A percentile compares a stretch with the other conserved stretches of the same genome.
These are phyloP conservation scores for Nomada ruficornis DNA, from an alignment of 2,888 invertebrate species.

Conservation along the genomic window DNA sequence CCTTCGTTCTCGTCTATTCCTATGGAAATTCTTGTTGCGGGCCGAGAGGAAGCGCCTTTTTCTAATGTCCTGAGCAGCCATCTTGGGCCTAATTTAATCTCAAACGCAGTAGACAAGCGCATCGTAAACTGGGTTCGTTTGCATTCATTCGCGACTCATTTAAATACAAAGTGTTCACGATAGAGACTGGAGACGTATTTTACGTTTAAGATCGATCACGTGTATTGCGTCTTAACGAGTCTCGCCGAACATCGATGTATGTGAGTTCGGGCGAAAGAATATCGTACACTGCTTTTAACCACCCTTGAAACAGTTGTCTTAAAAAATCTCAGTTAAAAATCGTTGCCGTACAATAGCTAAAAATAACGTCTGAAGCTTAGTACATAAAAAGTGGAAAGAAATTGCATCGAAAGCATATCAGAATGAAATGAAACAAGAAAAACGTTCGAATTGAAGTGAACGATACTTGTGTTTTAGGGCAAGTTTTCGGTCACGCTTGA, in stretches of 20 bases:
- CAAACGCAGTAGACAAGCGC: conserved; percentile 27
- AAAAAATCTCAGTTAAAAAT: no score
- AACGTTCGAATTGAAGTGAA: no score
- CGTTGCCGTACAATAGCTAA: no score
- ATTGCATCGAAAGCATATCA: no score
- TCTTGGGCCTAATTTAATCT: conserved; percentile 58
- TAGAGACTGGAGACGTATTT: conserved; percentile 45
- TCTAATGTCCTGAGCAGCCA: conserved; percentile 7
- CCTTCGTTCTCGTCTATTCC: conserved; percentile 30
- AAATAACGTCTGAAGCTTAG: not conserved
- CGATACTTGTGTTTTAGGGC: not conserved
- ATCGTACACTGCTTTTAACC: no score
- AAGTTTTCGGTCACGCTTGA: not conserved
- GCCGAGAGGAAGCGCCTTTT: not conserved
- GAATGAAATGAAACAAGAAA: no score
- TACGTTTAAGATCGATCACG: conserved; percentile 55
- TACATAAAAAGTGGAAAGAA: no score
- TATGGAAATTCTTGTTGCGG: conserved; percentile 35
- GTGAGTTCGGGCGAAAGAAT: no score
- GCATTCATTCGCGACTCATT: conserved; percentile 59
- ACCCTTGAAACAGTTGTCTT: no score
- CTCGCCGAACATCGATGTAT: not conserved
- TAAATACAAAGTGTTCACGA: conserved; percentile 65
- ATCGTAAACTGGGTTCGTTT: conserved; percentile 60
- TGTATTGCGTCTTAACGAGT: conserved; percentile 39